Conservation (phyloP, 1,140 invertebrate species). For the Dufourea novaeangliae region DNA sequence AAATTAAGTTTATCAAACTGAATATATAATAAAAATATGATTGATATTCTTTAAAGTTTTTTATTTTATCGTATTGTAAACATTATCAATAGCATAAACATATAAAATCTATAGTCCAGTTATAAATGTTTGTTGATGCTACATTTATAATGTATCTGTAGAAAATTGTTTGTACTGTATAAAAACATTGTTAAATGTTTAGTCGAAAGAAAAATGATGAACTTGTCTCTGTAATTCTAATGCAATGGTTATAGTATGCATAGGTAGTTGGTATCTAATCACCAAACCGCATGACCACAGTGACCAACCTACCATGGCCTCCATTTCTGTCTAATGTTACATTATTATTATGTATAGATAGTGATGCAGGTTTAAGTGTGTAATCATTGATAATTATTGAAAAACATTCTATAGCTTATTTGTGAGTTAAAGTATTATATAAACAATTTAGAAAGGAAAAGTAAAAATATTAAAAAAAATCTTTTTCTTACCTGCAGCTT, state of each 20-base stretch:
- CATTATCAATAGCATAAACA: too few relatives aligned
- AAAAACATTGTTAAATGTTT: background rate
- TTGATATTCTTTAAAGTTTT: too few relatives aligned
- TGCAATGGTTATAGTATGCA: conserved; percentile 59
- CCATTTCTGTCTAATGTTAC: conserved; percentile 69
- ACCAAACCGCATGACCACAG: conserved; percentile 69
- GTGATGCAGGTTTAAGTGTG: conserved; percentile 18
- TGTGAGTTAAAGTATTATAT: background rate
- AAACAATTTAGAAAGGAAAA: background rate
- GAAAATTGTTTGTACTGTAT: background rate
- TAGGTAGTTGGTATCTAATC: conserved; percentile 71
- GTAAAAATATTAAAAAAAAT: background rate
- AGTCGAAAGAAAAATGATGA: conserved; percentile 28
- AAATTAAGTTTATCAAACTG: too few relatives aligned
- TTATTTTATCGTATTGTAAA: too few relatives aligned
- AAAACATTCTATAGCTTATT: background rate
- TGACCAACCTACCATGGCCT: conserved; percentile 65
- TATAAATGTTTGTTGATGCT: background rate
- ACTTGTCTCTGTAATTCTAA: conserved; percentile 20
- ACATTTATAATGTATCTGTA: background rate
- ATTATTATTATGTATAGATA: conserved; percentile 61
- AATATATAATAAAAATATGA: too few relatives aligned
- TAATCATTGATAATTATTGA: background rate
- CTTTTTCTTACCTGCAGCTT: background rate
- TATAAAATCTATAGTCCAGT: too few relatives aligned